These are phyloP conservation scores for Hydrotaea cyrtoneurina DNA, from an alignment of 2,888 invertebrate species.

Conservation along the genomic window DNA sequence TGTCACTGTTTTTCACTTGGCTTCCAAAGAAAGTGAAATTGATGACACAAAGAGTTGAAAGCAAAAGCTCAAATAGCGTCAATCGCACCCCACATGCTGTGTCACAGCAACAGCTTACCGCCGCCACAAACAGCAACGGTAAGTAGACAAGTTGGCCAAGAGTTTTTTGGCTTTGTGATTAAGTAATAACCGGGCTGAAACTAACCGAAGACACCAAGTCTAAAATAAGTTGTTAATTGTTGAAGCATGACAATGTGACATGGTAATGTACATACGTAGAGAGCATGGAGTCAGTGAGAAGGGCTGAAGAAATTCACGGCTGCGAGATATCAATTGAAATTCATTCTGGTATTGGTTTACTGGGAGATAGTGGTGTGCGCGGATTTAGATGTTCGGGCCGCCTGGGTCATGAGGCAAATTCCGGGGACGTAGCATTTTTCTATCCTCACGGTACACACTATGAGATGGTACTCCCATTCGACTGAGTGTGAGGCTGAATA, in stretches of 20 bases:
- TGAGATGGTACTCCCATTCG: too few species aligned
- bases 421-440: too few species aligned
- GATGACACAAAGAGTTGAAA: constrained; percentile 53
- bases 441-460: too few species aligned
- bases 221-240: constrained; percentile 73
- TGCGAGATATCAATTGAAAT: too few species aligned
- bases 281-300: too few species aligned
- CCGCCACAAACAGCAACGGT: neutral
- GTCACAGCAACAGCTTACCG: neutral
- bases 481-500: too few species aligned
- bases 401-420: too few species aligned
- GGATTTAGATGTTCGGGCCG: too few species aligned
- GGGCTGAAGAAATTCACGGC: too few species aligned
- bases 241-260: constrained; percentile 70
- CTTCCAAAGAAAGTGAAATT: constrained; percentile 67
- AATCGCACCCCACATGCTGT: neutral
- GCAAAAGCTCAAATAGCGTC: neutral
- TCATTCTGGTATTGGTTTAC: too few species aligned
- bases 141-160: neutral
- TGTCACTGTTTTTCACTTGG: constrained; percentile 3
- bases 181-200: neutral
- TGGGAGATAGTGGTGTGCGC: too few species aligned
- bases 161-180: constrained; percentile 5
- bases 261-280: too few species aligned
- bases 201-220: constrained; percentile 71